phyloP scores from a whole-genome alignment of 2,888 invertebrate species.

The Drosophila rellima region DNA sequence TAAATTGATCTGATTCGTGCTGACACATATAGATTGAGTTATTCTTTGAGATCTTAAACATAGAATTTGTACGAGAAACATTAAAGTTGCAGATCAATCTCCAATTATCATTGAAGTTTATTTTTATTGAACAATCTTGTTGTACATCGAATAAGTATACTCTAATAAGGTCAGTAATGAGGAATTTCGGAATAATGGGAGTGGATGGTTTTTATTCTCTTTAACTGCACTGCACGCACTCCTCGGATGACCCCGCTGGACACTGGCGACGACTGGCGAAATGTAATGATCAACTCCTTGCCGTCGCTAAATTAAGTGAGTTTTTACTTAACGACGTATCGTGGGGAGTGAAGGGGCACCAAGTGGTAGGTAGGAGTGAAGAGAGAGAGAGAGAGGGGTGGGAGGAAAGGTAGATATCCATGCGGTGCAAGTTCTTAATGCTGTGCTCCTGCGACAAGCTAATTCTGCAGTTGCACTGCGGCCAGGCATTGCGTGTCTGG shows the following conservation, averaged over 20 bases:
- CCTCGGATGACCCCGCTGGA: slow-evolving; percentile 36
- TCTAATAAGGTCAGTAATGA: slow-evolving; percentile 16
- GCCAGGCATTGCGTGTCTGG: slow-evolving; percentile 70
- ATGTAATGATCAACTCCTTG: slow-evolving; percentile 81
- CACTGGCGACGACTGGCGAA: slow-evolving; percentile 55
- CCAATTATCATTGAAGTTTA: neutral
- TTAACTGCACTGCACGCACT: slow-evolving; percentile 52
- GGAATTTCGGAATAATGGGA: slow-evolving; percentile 5
- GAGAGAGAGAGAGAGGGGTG: neutral
- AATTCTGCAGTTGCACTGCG: slow-evolving; percentile 47
- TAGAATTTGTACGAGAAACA: neutral
- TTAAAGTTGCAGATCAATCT: neutral
- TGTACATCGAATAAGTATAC: neutral
- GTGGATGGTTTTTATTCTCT: slow-evolving; percentile 13
- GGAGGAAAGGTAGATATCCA: neutral
- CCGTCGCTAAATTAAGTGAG: slow-evolving; percentile 81
- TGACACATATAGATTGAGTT: no score
- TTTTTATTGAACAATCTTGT: neutral
- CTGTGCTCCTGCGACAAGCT: slow-evolving; percentile 64
- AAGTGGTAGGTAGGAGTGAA: neutral
- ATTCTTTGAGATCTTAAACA: neutral
- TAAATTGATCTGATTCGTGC: no score
- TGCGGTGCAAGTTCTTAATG: slow-evolving; percentile 53
- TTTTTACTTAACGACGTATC: slow-evolving; percentile 64
- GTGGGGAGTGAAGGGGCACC: neutral